A percentile compares a stretch with the other conserved stretches of the same genome.
phyloP scores from a whole-genome alignment of 2,888 invertebrate species.

The Megastigmus dorsalis region DNA sequence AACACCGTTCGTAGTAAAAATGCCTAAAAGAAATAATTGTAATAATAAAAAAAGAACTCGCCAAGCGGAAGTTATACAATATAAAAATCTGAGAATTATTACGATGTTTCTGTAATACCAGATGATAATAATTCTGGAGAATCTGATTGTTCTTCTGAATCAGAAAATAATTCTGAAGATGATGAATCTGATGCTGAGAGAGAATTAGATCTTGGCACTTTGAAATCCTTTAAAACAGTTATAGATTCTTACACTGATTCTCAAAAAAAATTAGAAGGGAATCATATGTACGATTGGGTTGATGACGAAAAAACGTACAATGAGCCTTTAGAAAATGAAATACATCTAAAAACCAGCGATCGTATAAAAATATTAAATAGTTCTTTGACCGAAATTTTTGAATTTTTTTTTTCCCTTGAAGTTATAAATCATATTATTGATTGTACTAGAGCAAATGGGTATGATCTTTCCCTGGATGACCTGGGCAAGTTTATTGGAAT shows the following conservation, averaged over 20 bases:
- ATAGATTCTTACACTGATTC: conserved; percentile 23
- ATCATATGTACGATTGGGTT: conserved; percentile 10
- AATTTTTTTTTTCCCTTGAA: conserved; percentile 15
- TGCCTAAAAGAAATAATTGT: not conserved
- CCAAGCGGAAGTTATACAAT: conserved; percentile 16
- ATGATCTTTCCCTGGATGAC: conserved; percentile 35
- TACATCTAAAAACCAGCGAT: conserved; percentile 7
- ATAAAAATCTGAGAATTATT: conserved; percentile 22
- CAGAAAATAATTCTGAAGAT: conserved; percentile 2
- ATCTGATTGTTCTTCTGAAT: conserved; percentile 21
- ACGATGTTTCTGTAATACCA: conserved; percentile 32
- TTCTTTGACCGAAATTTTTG: conserved; percentile 39
- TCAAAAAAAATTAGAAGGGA: too few relatives aligned
- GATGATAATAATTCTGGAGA: conserved; percentile 24
- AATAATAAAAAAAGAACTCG: not conserved
- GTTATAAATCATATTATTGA: not conserved
- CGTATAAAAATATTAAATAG: conserved; percentile 23
- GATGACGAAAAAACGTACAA: conserved; percentile 28
- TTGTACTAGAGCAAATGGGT: conserved; percentile 33
- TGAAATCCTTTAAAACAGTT: conserved; percentile 18
- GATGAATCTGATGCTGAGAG: not conserved
- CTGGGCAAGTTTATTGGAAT: conserved; percentile 4
- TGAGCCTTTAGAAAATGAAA: conserved; percentile 26
- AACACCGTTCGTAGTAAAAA: not conserved
- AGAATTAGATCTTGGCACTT: not conserved